phyloP scores from a whole-genome alignment of 2,888 invertebrate species.

The Escarpia spicata region DNA sequence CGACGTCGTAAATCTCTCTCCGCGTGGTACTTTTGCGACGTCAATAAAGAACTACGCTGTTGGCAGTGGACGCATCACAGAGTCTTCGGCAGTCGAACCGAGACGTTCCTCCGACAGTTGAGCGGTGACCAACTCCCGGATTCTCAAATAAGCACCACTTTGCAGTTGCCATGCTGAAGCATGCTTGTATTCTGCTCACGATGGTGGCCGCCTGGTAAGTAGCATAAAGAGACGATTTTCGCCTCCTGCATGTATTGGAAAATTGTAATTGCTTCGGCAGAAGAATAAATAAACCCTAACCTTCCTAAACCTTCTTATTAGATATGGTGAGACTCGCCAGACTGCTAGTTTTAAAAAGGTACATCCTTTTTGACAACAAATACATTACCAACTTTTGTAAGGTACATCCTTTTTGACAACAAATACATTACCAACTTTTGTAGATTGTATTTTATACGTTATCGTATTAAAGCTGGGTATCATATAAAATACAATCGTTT shows the following conservation, averaged over 20 bases:
- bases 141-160: not conserved
- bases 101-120: not conserved
- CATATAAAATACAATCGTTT: too few species aligned
- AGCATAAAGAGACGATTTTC: not conserved
- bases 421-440: too few species aligned
- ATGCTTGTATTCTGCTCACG: not conserved
- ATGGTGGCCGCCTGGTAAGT: not conserved
- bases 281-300: not conserved
- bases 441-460: too few species aligned
- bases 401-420: too few species aligned
- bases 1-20: not conserved
- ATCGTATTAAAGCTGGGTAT: too few species aligned
- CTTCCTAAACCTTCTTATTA: too few species aligned
- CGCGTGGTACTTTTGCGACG: not conserved
- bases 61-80: not conserved
- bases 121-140: not conserved
- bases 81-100: not conserved
- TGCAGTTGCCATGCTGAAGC: not conserved
- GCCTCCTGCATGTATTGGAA: not conserved
- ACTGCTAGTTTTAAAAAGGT: too few species aligned
- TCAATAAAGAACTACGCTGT: conserved; percentile 7
- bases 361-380: too few species aligned
- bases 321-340: too few species aligned
- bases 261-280: not conserved
- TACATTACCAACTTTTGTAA: too few species aligned